These are phyloP conservation scores for Adelphocoris suturalis DNA, from an alignment of 2,888 invertebrate genomes.

Conservation along the genomic window DNA sequence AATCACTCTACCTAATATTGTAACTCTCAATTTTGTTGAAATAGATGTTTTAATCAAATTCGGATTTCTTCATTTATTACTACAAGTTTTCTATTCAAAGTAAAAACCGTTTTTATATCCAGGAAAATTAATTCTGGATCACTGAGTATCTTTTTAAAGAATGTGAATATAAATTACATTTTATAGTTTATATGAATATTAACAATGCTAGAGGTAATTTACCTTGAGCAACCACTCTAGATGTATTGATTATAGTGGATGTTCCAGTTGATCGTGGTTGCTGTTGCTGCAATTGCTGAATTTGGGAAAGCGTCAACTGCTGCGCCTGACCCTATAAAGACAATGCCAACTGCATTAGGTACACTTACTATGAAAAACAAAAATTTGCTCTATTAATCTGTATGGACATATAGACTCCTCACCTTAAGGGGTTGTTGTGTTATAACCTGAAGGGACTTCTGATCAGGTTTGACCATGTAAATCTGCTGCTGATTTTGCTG, in stretches of 20 bases:
- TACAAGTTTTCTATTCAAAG: too few species aligned
- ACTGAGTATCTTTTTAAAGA: too few species aligned
- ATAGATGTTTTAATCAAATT: too few species aligned
- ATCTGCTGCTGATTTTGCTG: slow-evolving; percentile 77
- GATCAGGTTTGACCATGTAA: slow-evolving; percentile 80
- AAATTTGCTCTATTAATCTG: neutral
- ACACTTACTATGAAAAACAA: neutral
- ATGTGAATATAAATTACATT: too few species aligned
- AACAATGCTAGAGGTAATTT: slow-evolving; percentile 38
- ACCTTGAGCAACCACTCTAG: slow-evolving; percentile 77
- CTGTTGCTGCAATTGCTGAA: slow-evolving; percentile 79
- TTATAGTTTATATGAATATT: neutral
- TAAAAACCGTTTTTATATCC: too few species aligned
- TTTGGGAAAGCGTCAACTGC: slow-evolving; percentile 77
- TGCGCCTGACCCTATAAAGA: slow-evolving; percentile 71
- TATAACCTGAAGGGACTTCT: slow-evolving; percentile 73
- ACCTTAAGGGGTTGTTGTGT: slow-evolving; percentile 71
- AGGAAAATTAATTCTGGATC: too few species aligned
- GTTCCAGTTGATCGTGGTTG: slow-evolving; percentile 77
- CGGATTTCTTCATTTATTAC: too few species aligned
- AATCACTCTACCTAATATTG: too few species aligned
- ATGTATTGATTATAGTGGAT: slow-evolving; percentile 77
- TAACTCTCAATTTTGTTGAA: too few species aligned
- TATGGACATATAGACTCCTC: neutral
- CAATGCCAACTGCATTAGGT: neutral